Evolutionary conservation across 2,888 invertebrate genomes (phyloP).

Genomic region (Amitus sp.): DNA sequence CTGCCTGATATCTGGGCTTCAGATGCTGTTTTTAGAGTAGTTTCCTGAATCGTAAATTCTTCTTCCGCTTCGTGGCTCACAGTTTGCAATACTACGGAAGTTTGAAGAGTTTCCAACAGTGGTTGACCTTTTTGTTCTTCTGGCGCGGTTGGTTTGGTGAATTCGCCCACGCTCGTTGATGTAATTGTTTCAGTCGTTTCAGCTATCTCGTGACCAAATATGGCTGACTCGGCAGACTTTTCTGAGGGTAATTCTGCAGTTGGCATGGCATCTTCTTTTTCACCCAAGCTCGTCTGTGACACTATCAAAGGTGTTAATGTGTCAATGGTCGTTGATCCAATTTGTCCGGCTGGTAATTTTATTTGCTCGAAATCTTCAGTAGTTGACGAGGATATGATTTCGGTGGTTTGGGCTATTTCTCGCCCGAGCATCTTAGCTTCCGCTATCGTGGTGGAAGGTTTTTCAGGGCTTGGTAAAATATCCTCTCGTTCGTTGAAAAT

Average conservation of each 20-base stretch:
- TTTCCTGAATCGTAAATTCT: slow-evolving; percentile 23
- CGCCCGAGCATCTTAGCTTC: slow-evolving; percentile 52
- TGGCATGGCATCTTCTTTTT: slow-evolving; percentile 37
- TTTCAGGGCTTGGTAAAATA: slow-evolving; percentile 40
- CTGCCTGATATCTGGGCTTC: no score
- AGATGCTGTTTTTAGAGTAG: slow-evolving; percentile 37
- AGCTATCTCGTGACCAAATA: slow-evolving; percentile 55
- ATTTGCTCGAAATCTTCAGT: slow-evolving; percentile 42
- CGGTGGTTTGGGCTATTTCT: slow-evolving; percentile 59
- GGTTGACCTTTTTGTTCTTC: slow-evolving; percentile 50
- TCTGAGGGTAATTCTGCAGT: slow-evolving; percentile 49
- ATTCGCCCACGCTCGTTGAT: slow-evolving; percentile 47
- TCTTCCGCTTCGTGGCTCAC: slow-evolving; percentile 49
- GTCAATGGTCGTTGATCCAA: slow-evolving; percentile 49
- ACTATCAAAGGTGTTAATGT: slow-evolving; percentile 42
- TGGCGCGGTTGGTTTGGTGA: slow-evolving; percentile 50
- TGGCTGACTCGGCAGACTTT: slow-evolving; percentile 50
- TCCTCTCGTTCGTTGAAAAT: slow-evolving; percentile 43
- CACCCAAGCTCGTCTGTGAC: slow-evolving; percentile 46
- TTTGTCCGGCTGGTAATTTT: slow-evolving; percentile 31
- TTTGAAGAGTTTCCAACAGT: slow-evolving; percentile 48
- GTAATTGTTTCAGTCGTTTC: slow-evolving; percentile 47
- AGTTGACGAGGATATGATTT: slow-evolving; percentile 50
- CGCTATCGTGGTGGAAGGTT: slow-evolving; percentile 54
- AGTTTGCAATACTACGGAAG: slow-evolving; percentile 47